Conservation (phyloP, 1,140 invertebrate species). For the Latrodectus geometricus region DNA sequence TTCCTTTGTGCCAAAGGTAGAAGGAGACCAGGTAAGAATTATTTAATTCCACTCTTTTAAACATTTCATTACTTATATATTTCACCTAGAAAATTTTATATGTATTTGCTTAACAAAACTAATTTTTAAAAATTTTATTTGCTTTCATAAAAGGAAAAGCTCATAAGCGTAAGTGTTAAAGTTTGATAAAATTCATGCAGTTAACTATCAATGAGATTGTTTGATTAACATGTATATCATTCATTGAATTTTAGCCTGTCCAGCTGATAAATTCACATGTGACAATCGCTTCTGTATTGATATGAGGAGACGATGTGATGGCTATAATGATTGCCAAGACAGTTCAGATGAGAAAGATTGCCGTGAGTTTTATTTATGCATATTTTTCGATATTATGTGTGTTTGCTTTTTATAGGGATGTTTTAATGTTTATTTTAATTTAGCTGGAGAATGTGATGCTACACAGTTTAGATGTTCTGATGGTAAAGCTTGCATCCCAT, state of each 20-base stretch:
- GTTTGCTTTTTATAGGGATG: neutral
- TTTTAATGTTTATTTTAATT: neutral
- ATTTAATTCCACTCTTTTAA: neutral
- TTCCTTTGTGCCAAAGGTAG: conserved; percentile 39
- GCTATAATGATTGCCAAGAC: conserved; percentile 69
- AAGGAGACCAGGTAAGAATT: conserved; percentile 38
- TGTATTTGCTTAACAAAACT: too few relatives aligned
- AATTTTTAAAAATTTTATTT: too few relatives aligned
- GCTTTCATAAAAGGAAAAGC: conserved; percentile 22
- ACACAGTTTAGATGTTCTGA: conserved; percentile 73
- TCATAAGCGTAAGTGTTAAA: conserved; percentile 36
- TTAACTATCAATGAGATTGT: too few relatives aligned
- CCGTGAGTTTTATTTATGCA: conserved; percentile 64
- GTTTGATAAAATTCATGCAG: neutral
- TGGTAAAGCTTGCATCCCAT: conserved; percentile 70
- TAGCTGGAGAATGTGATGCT: conserved; percentile 63
- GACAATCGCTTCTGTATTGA: conserved; percentile 69
- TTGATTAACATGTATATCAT: too few relatives aligned
- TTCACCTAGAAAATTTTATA: too few relatives aligned
- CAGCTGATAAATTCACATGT: conserved; percentile 67
- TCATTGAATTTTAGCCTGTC: conserved; percentile 52
- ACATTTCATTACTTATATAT: too few relatives aligned
- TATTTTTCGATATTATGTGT: neutral
- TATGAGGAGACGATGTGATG: conserved; percentile 67
- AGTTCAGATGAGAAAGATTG: conserved; percentile 70